Evolutionary conservation across 2,888 invertebrate genomes (phyloP).

Genomic region (Meiosimyza platycephala): DNA sequence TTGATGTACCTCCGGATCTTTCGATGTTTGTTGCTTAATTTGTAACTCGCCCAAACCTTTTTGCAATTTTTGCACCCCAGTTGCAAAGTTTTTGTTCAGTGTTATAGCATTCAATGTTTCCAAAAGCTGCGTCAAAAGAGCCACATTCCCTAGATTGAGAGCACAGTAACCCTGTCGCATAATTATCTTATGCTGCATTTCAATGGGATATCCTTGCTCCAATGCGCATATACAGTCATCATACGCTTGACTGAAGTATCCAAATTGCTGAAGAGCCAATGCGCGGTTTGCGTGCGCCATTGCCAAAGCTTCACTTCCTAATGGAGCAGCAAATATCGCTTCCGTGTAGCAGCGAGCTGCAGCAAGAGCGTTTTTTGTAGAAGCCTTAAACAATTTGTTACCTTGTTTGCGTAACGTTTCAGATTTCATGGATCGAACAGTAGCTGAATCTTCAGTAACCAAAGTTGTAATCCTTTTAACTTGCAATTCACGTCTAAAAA

Average conservation of each 20-base stretch:
- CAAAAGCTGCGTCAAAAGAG: constrained; percentile 45
- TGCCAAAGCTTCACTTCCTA: constrained; percentile 48
- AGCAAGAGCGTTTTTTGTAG: constrained; percentile 43
- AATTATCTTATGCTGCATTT: constrained; percentile 52
- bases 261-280: constrained; percentile 58
- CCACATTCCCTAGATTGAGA: constrained; percentile 44
- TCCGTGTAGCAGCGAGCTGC: constrained; percentile 57
- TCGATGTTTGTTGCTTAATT: not conserved
- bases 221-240: constrained; percentile 61
- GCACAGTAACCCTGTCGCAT: constrained; percentile 57
- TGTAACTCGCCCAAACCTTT: constrained; percentile 16
- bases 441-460: not conserved
- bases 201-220: constrained; percentile 53
- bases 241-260: constrained; percentile 59
- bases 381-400: constrained; percentile 49
- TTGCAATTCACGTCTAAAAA: too few species aligned
- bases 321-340: constrained; percentile 57
- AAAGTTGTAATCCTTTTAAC: too few species aligned
- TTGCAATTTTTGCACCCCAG: constrained; percentile 44
- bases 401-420: constrained; percentile 53
- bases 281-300: constrained; percentile 63
- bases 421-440: constrained; percentile 37
- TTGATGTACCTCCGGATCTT: too few species aligned
- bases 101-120: constrained; percentile 37
- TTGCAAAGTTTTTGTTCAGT: constrained; percentile 46